Conservation (phyloP, 2,113 vertebrate genomes). For the Saguinus midas region DNA sequence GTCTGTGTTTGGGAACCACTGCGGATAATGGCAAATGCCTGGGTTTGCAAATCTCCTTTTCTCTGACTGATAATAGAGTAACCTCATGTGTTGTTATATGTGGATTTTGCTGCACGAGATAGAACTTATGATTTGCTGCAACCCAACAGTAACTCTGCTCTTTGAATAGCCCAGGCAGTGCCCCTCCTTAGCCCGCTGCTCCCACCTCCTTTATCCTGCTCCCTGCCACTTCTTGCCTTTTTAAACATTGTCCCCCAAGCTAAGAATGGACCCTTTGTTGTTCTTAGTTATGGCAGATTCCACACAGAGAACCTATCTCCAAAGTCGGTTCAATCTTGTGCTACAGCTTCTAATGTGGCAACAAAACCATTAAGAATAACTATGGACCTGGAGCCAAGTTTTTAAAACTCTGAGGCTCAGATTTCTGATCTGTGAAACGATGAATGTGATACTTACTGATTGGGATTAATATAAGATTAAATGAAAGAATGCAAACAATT, state of each 20-base stretch:
- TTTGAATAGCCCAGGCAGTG: not conserved
- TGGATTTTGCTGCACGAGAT: not conserved
- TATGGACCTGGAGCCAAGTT: not conserved
- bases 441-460: not conserved
- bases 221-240: not conserved
- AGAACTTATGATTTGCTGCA: not conserved
- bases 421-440: not conserved
- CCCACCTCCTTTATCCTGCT: not conserved
- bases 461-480: not conserved
- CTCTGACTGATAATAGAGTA: not conserved
- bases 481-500: not conserved
- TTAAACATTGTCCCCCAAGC: not conserved
- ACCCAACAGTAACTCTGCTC: not conserved
- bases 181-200: rapidly evolving
- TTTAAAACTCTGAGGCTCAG: not conserved
- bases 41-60: not conserved
- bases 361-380: not conserved
- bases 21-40: not conserved
- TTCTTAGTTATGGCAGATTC: not conserved
- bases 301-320: not conserved
- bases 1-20: not conserved
- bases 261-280: not conserved
- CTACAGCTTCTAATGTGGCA: not conserved
- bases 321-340: not conserved
- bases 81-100: not conserved